Percentiles rank a stretch among this genome's conserved stretches.
Conservation (phyloP, 2,113 vertebrate species). For the Mesembrinibis cayennensis region DNA sequence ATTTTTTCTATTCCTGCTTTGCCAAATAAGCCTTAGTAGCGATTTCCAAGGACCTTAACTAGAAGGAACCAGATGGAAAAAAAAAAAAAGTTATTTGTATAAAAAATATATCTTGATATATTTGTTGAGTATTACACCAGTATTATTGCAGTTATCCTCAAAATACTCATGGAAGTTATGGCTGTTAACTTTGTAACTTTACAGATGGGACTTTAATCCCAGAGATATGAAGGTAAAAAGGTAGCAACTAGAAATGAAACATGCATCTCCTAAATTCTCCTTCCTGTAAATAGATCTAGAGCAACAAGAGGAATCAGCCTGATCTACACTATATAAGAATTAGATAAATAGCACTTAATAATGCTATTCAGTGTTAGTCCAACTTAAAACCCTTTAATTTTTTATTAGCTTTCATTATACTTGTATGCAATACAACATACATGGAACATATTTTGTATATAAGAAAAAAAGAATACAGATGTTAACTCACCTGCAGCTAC, state of each 20-base stretch:
- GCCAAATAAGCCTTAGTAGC: background rate
- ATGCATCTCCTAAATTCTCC: background rate
- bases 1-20: background rate
- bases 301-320: background rate
- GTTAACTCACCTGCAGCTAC: background rate
- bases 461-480: background rate
- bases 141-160: background rate
- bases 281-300: background rate
- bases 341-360: background rate
- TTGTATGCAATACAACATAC: background rate
- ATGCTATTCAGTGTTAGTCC: background rate
- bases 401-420: background rate
- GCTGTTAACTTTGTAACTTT: background rate
- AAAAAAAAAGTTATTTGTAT: background rate
- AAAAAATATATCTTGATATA: background rate
- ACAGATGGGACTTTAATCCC: background rate
- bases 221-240: background rate
- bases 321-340: background rate
- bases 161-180: background rate
- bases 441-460: background rate
- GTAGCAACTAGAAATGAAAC: background rate
- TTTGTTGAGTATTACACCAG: background rate
- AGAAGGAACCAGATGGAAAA: background rate
- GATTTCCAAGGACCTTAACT: background rate
- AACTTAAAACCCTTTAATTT: background rate